Base-by-base conservation (phyloP, 2,113 vertebrate species). In the Bubo bubo region DNA sequence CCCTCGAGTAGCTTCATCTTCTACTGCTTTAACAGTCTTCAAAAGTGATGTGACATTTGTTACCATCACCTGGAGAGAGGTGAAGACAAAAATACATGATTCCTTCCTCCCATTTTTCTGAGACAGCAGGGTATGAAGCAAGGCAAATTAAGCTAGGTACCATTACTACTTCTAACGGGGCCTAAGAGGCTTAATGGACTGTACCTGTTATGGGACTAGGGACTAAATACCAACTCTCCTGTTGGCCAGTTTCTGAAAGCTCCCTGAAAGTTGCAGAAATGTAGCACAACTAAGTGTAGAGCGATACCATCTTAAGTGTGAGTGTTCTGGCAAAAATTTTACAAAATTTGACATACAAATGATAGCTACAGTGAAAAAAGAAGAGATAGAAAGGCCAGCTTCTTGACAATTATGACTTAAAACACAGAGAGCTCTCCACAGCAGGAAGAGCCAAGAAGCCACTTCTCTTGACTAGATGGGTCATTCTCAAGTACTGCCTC, bases 11-110 rank as follows among this genome's bases (percentile, higher is more conserved):
- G 99, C 99, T 97, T 99, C 99, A 71, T 99, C 99, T 98, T 99
- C 99, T 62, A 99, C 99, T 0, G 99, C 99, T 98, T 99, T 99
- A 94, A 99, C 99, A 5, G 99, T 99, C 98, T 99, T 99, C 94
- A 99, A 98, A 85, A 99, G 99, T 5, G 99, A 99, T 12, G 99
- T 99, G 93, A 99, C 99, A 21, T 99, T 99, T 81, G 99, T 99
- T 93, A 99, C 99, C 99, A 99, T 99, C 86, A 99, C 99, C 99
- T 99, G 95, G 80, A 79, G 30, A 94, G 75, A 92, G 27, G 34
- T 20, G 34, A 37, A 37, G 59, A 95, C 26, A 59, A 81, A 56
- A 53, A 28, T 1, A 37, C 0, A 3, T 22, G 39, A 90, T 35
- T 77, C 26, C 28, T 94, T 72, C 52, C 17, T 67, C 17, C 26